Evolutionary conservation across 2,113 vertebrate genomes (phyloP), one percentile per base, ranked within the genome.

Genomic region (Capricornis sumatraensis): DNA sequence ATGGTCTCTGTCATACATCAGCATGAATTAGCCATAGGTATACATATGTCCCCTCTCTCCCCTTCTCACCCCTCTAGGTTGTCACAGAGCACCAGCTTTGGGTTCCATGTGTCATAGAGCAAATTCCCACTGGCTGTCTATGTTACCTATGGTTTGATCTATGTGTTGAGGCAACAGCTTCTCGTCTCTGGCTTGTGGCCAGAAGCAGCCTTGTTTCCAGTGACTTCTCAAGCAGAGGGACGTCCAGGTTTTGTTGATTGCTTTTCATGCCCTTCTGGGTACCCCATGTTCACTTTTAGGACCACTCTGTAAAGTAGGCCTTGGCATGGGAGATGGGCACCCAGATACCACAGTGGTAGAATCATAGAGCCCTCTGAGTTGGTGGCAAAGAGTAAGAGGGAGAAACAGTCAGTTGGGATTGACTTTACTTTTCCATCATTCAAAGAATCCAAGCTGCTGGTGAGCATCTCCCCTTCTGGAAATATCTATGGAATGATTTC

Each of bases 181-280:
- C 53, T 87, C 14, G 1, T 33, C 5, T 89, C 55, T 86, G 76
- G 76, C 21, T 21, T 9, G 4, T 74, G 96, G 53, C 40, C 17
- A 7, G 36, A 78, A 25, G 36, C 10, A 23, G 36, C 45, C 83
- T 55, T n/a, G 33, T 88, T 60, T 58, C 83, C 1, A 13, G 7
- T 0, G 45, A 87, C 30, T 2, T 4, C 23, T n/a, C 8, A 2
- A 27, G 7, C 15, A 4, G 1, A 12, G 30, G 28, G 16, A 33
- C 2, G 0, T 2, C 53, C n/a, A 16, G 55, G 6, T 3, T 36
- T 27, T 27, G 7, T 7, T 17, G 23, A 45, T 15, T 16, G 36
- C 8, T 36, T 8, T 79, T 11, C 4, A 0, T 36, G 53, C 12
- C 62, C n/a, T 55, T 1, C 27, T 76, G 45, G 40, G 5, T 8